Percentiles rank a stretch among this genome's conserved stretches.
These are phyloP conservation scores for Chaetodon auriga DNA, from an alignment of 2,113 vertebrate genomes.

Conservation along the genomic window DNA sequence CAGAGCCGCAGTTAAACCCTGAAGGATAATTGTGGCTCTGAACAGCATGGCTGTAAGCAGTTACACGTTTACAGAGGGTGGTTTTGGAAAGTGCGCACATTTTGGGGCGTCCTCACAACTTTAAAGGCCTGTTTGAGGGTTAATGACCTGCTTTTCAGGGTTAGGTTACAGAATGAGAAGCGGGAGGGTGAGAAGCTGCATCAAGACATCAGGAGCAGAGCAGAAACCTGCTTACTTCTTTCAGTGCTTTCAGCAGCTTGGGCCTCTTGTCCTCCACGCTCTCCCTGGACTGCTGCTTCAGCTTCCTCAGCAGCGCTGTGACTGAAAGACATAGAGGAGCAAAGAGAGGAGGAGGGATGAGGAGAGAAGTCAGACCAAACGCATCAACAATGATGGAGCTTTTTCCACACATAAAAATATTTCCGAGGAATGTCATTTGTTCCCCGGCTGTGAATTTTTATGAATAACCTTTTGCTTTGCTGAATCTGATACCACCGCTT, in stretches of 20 bases:
- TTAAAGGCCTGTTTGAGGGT: too few relatives aligned
- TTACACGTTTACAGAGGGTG: not conserved
- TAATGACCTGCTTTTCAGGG: too few relatives aligned
- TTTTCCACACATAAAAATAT: not conserved
- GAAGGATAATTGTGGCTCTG: not conserved
- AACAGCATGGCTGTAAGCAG: not conserved
- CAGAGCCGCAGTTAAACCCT: constrained; percentile 4
- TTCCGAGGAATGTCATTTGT: not conserved
- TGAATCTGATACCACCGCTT: constrained; percentile 5
- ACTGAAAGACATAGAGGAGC: constrained; percentile 81
- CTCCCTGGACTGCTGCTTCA: constrained; percentile 98
- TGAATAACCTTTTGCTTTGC: not conserved
- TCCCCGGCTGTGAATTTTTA: not conserved
- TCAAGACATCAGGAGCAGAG: not conserved
- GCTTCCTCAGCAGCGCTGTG: constrained; percentile 96
- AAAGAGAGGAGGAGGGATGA: constrained; percentile 6
- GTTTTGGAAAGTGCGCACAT: too few relatives aligned
- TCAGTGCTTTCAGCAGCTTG: constrained; percentile 95
- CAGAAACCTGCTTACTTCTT: constrained; percentile 86
- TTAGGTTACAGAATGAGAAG: too few relatives aligned
- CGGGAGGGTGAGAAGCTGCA: too few relatives aligned
- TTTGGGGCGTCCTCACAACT: too few relatives aligned
- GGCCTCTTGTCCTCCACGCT: constrained; percentile 98
- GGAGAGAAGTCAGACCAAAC: constrained; percentile 27
- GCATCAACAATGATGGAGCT: not conserved